Conservation (phyloP, 2,113 vertebrate genomes). For the Cololabis saira region DNA sequence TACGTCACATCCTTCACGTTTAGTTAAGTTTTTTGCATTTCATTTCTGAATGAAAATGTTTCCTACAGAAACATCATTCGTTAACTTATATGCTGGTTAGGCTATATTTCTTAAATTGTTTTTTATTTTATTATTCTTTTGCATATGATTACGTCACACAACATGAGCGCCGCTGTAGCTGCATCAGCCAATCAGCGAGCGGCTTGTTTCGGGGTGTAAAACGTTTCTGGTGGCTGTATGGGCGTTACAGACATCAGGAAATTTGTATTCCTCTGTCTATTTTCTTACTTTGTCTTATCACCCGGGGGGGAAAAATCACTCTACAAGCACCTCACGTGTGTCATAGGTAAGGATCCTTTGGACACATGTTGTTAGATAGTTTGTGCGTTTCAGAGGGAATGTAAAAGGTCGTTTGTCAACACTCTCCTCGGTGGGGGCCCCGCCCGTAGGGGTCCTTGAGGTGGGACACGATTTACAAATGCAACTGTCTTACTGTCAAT, state of each 20-base stretch:
- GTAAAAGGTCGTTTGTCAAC: slow-evolving; percentile 81
- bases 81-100: too few species aligned
- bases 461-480: slow-evolving; percentile 52
- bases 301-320: fast-evolving
- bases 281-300: neutral
- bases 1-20: too few species aligned
- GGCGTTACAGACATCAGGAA: slow-evolving; percentile 58
- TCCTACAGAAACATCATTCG: too few species aligned
- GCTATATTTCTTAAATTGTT: too few species aligned
- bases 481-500: too few species aligned
- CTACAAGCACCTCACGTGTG: neutral
- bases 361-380: neutral
- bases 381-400: slow-evolving; percentile 13
- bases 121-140: too few species aligned
- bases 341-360: slow-evolving; percentile 55
- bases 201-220: slow-evolving; percentile 60
- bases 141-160: neutral
- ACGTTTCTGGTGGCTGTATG: slow-evolving; percentile 35
- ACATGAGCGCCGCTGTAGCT: slow-evolving; percentile 14
- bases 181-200: slow-evolving; percentile 66
- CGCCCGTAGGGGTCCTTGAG: slow-evolving; percentile 75
- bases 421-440: slow-evolving; percentile 79
- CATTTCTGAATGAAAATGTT: too few species aligned
- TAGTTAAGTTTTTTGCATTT: too few species aligned
- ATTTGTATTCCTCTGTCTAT: slow-evolving; percentile 38